Base-by-base conservation (phyloP, 2,113 vertebrate genomes). In the Puffinus mauretanicus region DNA sequence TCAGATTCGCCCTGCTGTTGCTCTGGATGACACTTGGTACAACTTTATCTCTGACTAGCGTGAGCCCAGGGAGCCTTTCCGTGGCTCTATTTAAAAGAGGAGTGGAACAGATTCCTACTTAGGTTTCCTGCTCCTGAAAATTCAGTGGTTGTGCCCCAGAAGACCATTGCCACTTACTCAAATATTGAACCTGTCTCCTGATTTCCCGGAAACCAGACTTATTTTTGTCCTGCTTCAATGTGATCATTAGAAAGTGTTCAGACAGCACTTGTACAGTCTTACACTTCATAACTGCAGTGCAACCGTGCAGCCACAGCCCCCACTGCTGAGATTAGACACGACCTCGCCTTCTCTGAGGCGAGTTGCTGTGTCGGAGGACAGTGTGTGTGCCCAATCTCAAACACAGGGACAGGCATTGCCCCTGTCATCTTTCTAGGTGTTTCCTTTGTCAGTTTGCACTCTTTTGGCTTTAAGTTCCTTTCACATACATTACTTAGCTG, bases 331-430 rank as follows among this genome's bases (percentile, higher is more conserved):
- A 27, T 19, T 10, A 9, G 62, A n/a, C 26, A 20, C 1, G 5
- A 38, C 5, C 3, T 67, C 0, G 0, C 70, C 57, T 67, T 61
- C 65, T 72, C 38, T 75, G 58, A 42, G 54, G 42, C 0, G 1
- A 54, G 42, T 34, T 42, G 0, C 49, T 64, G 16, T 29, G n/a
- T n/a, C 32, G 54, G 73, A 72, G 77, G 13, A 30, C 29, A 61
- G 36, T 11, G 22, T 25, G 34, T 29, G 15, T 47, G n/a, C 55
- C 78, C 75, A n/a, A 0, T 25, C 66, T 88, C 57, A 49, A 54
- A n/a, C 32, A 20, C 42, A 75, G 55, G 62, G 55, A 46, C 42
- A 73, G 47, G 13, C 1, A 0, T 66, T 0, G 0, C 16, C 21
- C 13, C 42, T 55, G 3, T 11, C 32, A 32, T 62, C 57, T 90